Conservation (phyloP, 2,888 invertebrate genomes). For the Callimorpha dominula region DNA sequence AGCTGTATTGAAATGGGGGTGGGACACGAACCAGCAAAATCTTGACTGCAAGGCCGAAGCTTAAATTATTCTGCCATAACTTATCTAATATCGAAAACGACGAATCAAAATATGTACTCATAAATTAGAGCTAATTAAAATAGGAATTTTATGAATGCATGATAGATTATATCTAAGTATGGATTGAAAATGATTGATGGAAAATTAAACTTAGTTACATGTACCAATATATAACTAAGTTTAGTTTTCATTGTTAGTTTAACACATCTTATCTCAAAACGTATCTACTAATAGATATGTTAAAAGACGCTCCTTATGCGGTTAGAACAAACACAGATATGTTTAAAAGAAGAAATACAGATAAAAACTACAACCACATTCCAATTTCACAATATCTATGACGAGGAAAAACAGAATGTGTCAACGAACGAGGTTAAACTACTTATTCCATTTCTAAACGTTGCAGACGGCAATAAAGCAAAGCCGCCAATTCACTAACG, state of each 20-base stretch:
- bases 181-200: no score
- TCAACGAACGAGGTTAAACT: conserved; percentile 23
- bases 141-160: no score
- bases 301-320: conserved; percentile 58
- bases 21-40: background rate
- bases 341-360: conserved; percentile 16
- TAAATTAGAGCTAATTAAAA: background rate
- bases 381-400: conserved; percentile 13
- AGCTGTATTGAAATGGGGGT: no score
- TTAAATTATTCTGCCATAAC: background rate
- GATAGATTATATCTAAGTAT: no score
- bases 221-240: background rate
- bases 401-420: conserved; percentile 9
- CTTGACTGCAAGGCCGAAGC: background rate
- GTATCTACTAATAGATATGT: conserved; percentile 34
- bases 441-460: conserved; percentile 22
- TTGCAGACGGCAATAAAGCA: conserved; percentile 31
- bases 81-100: conserved; percentile 2
- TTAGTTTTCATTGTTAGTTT: conserved; percentile 17
- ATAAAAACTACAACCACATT: conserved; percentile 15
- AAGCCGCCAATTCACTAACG: conserved; percentile 20
- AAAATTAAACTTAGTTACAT: no score
- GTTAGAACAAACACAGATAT: conserved; percentile 28
- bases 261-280: conserved; percentile 45
- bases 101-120: background rate